Evolutionary conservation across 2,113 vertebrate genomes (phyloP).

Genomic region (Fulmarus glacialis): DNA sequence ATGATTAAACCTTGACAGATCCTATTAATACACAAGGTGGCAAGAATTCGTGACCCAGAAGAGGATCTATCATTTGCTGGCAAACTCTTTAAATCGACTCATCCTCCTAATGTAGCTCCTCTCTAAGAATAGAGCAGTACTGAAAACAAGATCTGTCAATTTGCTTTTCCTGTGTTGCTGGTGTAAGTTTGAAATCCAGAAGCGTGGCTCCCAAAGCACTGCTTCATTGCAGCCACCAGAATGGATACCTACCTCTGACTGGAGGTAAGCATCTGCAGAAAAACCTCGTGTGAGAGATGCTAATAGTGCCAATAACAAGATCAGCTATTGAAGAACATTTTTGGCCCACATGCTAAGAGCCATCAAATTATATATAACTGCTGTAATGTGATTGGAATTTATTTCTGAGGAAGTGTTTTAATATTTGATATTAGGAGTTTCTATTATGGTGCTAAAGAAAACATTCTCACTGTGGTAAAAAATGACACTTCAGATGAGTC

Average conservation of each 20-base stretch:
- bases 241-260: neutral
- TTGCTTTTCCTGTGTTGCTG: neutral
- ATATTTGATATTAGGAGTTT: conserved; percentile 16
- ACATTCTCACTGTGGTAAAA: neutral
- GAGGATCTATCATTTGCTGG: conserved; percentile 25
- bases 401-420: neutral
- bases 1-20: neutral
- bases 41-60: conserved; percentile 32
- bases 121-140: conserved; percentile 49
- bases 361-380: neutral
- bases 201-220: neutral
- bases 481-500: neutral
- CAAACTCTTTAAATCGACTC: neutral
- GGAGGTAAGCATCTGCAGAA: neutral
- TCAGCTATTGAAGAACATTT: neutral
- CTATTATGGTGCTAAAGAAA: neutral
- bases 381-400: neutral
- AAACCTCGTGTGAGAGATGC: neutral
- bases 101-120: conserved; percentile 12
- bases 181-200: neutral
- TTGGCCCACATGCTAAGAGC: neutral
- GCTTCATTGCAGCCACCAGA: neutral
- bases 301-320: neutral
- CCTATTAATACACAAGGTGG: conserved; percentile 56
- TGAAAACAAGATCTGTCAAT: conserved; percentile 30